Conservation (phyloP, 1,140 invertebrate species). For the Drosophila pectinifera region DNA sequence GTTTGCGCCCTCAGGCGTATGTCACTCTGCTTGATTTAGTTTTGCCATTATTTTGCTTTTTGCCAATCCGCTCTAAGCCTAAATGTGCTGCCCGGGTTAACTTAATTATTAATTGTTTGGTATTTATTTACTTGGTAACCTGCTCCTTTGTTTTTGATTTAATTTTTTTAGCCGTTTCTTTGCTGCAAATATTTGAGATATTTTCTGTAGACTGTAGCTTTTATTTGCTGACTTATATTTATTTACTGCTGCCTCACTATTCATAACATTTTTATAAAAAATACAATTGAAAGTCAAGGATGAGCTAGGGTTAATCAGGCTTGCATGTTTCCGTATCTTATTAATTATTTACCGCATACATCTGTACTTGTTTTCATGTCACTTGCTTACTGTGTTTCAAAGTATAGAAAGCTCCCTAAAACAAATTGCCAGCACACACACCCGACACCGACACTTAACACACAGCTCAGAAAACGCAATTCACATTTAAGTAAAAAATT, state of each 20-base stretch:
- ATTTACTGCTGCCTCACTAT: neutral
- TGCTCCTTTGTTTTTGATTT: neutral
- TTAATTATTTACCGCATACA: neutral
- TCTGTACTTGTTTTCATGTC: slow-evolving; percentile 22
- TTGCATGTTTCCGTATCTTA: neutral
- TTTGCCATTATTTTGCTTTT: slow-evolving; percentile 30
- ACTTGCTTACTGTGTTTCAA: neutral
- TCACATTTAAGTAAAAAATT: slow-evolving; percentile 30
- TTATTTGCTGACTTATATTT: neutral
- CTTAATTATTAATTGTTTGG: slow-evolving; percentile 11
- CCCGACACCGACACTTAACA: slow-evolving; percentile 8
- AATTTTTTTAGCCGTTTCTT: slow-evolving; percentile 1
- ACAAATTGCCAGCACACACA: slow-evolving; percentile 1
- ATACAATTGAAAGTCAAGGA: neutral
- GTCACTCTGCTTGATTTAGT: slow-evolving; percentile 45
- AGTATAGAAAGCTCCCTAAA: slow-evolving; percentile 64
- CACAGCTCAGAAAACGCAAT: slow-evolving; percentile 4
- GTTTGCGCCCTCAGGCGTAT: slow-evolving; percentile 41
- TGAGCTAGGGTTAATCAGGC: neutral
- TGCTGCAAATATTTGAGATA: neutral
- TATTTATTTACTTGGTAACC: neutral
- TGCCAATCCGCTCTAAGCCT: slow-evolving; percentile 5
- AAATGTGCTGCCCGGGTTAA: neutral
- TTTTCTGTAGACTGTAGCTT: neutral
- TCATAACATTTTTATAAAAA: neutral